A percentile compares a stretch with the other conserved stretches of the same genome.
These are phyloP conservation scores for Atopsyche davidsoni DNA, from an alignment of 1,140 invertebrate genomes.

Conservation along the genomic window DNA sequence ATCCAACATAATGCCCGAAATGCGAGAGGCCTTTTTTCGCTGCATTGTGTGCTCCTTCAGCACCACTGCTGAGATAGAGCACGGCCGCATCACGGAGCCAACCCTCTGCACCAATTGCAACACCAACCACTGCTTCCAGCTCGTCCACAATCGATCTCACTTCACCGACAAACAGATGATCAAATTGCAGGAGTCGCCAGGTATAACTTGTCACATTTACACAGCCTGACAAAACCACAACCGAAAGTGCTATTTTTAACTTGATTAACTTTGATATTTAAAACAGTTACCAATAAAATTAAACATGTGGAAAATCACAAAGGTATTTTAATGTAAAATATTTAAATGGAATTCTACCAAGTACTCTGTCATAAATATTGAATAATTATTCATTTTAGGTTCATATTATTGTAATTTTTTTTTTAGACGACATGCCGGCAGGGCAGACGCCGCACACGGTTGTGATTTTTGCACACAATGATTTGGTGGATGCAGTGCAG, in stretches of 20 bases:
- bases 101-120: constrained; percentile 90
- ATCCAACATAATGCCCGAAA: constrained; percentile 94
- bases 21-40: constrained; percentile 94
- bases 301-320: too few species aligned
- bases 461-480: constrained; percentile 85
- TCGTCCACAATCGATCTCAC: constrained; percentile 93
- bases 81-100: constrained; percentile 91
- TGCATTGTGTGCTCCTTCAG: constrained; percentile 87
- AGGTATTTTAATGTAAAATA: too few species aligned
- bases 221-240: neutral
- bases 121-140: constrained; percentile 86
- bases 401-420: too few species aligned
- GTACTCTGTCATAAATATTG: too few species aligned
- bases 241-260: neutral
- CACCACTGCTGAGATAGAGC: constrained; percentile 80
- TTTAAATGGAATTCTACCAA: too few species aligned
- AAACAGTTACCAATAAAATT: too few species aligned
- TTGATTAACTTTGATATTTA: neutral
- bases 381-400: too few species aligned
- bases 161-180: constrained; percentile 98
- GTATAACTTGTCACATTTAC: constrained; percentile 40
- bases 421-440: constrained; percentile 90
- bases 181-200: constrained; percentile 96
- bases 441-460: constrained; percentile 97
- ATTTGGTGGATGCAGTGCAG: constrained; percentile 89